Percentiles rank a stretch among this genome's conserved stretches.
phyloP scores from a whole-genome alignment of 2,113 vertebrate genomes.

The Nesoenas mayeri region DNA sequence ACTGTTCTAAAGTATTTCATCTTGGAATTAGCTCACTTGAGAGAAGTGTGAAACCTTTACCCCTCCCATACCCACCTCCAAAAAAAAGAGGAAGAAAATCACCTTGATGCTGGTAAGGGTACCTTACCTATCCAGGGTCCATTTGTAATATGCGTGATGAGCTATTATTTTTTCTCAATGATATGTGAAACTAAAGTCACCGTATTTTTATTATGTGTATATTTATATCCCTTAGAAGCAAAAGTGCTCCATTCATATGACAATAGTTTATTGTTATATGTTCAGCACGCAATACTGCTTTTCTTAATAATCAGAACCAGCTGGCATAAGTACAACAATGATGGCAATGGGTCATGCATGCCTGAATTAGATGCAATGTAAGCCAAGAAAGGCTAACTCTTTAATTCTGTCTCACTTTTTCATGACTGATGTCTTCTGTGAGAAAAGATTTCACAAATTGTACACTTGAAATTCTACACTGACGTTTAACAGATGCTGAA shows the following conservation, averaged over 20 bases:
- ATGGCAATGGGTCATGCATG: constrained; percentile 70
- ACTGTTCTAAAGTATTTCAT: background rate
- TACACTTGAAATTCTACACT: constrained; percentile 59
- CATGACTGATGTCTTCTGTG: constrained; percentile 74
- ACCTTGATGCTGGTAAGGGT: background rate
- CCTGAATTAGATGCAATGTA: constrained; percentile 65
- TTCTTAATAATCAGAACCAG: constrained; percentile 79
- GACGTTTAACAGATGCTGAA: constrained; percentile 73
- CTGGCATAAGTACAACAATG: constrained; percentile 66
- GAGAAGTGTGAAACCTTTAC: background rate
- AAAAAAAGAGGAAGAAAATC: background rate
- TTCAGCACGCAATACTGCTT: constrained; percentile 71
- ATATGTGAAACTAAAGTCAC: constrained; percentile 34
- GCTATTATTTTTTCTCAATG: constrained; percentile 36
- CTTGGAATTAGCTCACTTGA: background rate
- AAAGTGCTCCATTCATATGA: constrained; percentile 65
- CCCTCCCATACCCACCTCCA: background rate
- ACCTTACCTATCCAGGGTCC: background rate
- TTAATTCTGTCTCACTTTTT: constrained; percentile 70
- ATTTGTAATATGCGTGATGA: background rate
- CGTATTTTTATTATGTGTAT: constrained; percentile 64
- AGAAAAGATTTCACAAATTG: constrained; percentile 55
- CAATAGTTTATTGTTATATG: constrained; percentile 75
- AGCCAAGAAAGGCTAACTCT: constrained; percentile 70
- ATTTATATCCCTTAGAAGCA: constrained; percentile 70